Evolutionary conservation across 2,797 vertebrate species (phyloP), one percentile per base, ranked within the genome.

Genomic region (Loriculus beryllinus): DNA sequence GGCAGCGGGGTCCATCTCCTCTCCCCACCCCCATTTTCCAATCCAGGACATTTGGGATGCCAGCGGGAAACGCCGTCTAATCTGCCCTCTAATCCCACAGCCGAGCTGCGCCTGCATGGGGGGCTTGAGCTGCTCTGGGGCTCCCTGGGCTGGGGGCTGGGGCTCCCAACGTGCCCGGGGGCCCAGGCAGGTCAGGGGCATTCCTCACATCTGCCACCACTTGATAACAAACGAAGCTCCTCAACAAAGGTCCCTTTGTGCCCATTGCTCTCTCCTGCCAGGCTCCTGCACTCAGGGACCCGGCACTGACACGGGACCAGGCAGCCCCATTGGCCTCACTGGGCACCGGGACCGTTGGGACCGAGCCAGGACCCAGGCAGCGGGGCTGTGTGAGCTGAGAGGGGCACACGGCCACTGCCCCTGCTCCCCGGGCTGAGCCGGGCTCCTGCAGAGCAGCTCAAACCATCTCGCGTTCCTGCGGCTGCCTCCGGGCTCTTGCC

Each of bases 21-120:
- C 64, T 82, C 92, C 91, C 95, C 83, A 74, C 94, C 92, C 93
- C 94, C 91, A 88, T 92, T 90, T 95, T 79, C 63, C 93, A 96
- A 94, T 92, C 95, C 92, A 88, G 95, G 95, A 93, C 78, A 91
- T 95, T 94, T 82, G 83, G 93, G 88, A 93, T 93, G 86, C 70
- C 71, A 37, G 93, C 45, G 8, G 42, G 14, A 69, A 86, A 63
- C 77, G 54, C 88, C 5, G 33, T 82, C 81, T 96, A 95, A 96
- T 95, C 95, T 96, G 93, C 78, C 74, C 86, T 96, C 88, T 96
- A 96, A 95, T 96, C 96, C 92, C 25, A 2, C 88, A 42, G 93
- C 59, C 83, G 43, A 77, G 86, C 22, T 0, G 20, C 2, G 33
- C 7, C 67, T 14, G 76, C 76, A 13, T 13, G 48, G 88, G 93